These are phyloP conservation scores for Heliothis virescens DNA, from an alignment of 1,140 invertebrate genomes.

Conservation along the genomic window DNA sequence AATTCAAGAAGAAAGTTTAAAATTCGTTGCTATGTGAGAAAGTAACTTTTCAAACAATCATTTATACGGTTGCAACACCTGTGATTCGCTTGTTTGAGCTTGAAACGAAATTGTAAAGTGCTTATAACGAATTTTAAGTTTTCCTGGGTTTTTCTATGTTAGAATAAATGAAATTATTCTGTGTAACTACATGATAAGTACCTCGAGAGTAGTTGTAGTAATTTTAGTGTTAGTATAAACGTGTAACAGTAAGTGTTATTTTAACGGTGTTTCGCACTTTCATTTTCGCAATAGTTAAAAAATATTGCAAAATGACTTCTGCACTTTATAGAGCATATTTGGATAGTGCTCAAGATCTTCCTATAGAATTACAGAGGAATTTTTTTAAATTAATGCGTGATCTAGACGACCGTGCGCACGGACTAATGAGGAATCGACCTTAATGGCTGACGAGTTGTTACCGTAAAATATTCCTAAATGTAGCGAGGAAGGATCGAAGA, in stretches of 20 bases:
- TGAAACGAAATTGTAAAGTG: conserved; percentile 45
- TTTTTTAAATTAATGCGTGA: conserved; percentile 98
- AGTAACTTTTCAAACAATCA: background rate
- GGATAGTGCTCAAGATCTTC: conserved; percentile 97
- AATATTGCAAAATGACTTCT: conserved; percentile 92
- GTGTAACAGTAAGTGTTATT: conserved; percentile 41
- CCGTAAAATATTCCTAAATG: conserved; percentile 84
- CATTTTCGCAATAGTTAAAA: conserved; percentile 69
- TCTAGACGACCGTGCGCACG: conserved; percentile 95
- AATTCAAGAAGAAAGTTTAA: background rate
- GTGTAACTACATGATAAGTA: conserved; percentile 23
- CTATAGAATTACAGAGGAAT: conserved; percentile 97
- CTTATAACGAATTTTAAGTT: conserved; percentile 25
- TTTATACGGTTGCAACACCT: conserved; percentile 16
- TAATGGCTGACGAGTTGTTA: conserved; percentile 93
- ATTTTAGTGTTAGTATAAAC: conserved; percentile 39
- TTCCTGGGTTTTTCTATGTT: conserved; percentile 30
- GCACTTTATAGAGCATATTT: conserved; percentile 98
- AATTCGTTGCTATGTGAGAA: background rate
- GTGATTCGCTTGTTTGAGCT: conserved; percentile 50
- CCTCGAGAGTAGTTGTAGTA: conserved; percentile 43
- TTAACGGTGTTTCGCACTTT: conserved; percentile 55
- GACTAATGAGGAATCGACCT: conserved; percentile 95
- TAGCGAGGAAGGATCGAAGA: conserved; percentile 92
- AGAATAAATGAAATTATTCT: conserved; percentile 20